A percentile compares a stretch with the other conserved stretches of the same genome.
These are phyloP conservation scores for Sphenopsis melanotis DNA, from an alignment of 2,797 vertebrate genomes.

Conservation along the genomic window DNA sequence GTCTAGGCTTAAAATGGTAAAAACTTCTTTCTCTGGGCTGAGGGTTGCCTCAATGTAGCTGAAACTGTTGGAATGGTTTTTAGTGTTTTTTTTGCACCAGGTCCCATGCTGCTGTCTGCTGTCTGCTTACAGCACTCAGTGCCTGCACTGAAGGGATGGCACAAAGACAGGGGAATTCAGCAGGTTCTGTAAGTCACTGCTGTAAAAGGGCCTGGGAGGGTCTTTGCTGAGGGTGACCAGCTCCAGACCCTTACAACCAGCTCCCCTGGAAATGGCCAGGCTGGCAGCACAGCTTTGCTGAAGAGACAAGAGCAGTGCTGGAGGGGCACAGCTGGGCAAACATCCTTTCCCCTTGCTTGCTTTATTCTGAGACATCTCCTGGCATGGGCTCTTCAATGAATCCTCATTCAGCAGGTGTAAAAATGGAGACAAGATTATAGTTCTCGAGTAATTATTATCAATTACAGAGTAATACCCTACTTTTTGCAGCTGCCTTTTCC, in stretches of 20 bases:
- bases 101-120: not conserved
- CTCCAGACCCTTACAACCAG: not conserved
- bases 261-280: not conserved
- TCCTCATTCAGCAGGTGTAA: not conserved
- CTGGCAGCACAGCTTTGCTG: not conserved
- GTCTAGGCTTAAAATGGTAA: not conserved
- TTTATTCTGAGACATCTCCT: not conserved
- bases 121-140: not conserved
- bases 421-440: not conserved
- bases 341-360: not conserved
- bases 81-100: fast-evolving
- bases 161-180: not conserved
- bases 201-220: not conserved
- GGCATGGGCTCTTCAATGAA: not conserved
- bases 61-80: not conserved
- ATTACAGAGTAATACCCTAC: not conserved
- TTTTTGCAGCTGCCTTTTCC: not conserved
- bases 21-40: not conserved
- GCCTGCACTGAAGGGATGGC: not conserved
- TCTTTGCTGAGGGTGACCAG: not conserved
- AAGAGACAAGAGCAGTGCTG: not conserved
- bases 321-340: not conserved
- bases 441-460: not conserved
- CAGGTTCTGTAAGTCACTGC: not conserved
- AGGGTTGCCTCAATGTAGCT: not conserved